Conservation (phyloP, 2,113 vertebrate genomes). For the Hucho hucho region DNA sequence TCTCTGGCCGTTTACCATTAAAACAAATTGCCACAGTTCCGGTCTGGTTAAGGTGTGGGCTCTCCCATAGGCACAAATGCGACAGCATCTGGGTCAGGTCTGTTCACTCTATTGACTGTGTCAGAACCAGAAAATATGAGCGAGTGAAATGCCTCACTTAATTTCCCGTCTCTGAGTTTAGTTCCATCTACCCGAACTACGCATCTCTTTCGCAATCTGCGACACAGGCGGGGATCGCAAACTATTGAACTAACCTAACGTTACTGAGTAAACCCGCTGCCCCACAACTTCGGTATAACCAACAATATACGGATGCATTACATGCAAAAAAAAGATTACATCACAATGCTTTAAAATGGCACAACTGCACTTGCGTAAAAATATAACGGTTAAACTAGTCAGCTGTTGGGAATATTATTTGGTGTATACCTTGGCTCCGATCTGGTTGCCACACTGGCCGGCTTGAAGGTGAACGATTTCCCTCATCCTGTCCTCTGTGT, state of each 20-base stretch:
- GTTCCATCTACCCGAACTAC: too few relatives aligned
- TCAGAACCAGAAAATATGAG: background rate
- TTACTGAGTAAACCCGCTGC: background rate
- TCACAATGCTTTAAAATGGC: background rate
- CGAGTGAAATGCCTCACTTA: too few relatives aligned
- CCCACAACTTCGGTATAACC: background rate
- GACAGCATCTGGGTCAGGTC: background rate
- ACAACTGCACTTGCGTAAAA: background rate
- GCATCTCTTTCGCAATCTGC: too few relatives aligned
- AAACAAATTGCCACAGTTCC: too few relatives aligned
- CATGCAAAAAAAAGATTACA: background rate
- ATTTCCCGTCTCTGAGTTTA: too few relatives aligned
- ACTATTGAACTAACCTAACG: too few relatives aligned
- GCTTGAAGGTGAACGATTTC: slow-evolving; percentile 63
- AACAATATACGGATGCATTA: background rate
- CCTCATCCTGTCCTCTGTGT: slow-evolving; percentile 44
- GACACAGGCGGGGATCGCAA: too few relatives aligned
- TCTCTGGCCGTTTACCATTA: too few relatives aligned
- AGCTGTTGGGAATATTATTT: background rate
- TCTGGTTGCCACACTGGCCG: slow-evolving; percentile 64
- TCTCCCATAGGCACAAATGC: background rate
- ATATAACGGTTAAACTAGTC: background rate
- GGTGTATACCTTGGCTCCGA: slow-evolving; percentile 53
- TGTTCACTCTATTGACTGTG: background rate
- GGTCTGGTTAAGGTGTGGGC: too few relatives aligned